Percentiles rank a stretch among this genome's conserved stretches.
Conservation (phyloP, 2,888 invertebrate genomes). For the Margaritifera margaritifera region DNA sequence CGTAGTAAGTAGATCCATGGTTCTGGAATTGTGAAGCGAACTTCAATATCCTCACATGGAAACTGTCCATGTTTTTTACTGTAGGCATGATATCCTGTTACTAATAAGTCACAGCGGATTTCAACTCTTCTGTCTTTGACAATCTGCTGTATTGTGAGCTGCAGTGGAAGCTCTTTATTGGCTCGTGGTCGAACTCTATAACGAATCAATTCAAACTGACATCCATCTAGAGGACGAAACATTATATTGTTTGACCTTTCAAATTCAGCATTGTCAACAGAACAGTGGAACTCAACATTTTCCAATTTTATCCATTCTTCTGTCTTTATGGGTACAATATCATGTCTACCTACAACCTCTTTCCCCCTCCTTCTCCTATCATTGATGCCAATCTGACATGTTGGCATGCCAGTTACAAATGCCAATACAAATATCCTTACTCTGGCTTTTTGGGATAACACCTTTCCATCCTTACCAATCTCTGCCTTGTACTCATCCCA, state of each 20-base stretch:
- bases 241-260: conserved; percentile 76
- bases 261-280: conserved; percentile 93
- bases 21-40: conserved; percentile 94
- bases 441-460: conserved; percentile 86
- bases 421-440: conserved; percentile 96
- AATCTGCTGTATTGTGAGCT: conserved; percentile 88
- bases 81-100: conserved; percentile 96
- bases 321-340: conserved; percentile 93
- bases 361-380: conserved; percentile 98
- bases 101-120: conserved; percentile 93
- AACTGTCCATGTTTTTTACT: conserved; percentile 93
- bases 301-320: conserved; percentile 99
- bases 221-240: conserved; percentile 92
- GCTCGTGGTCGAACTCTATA: conserved; percentile 86
- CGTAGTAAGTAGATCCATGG: conserved; percentile 99
- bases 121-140: conserved; percentile 82
- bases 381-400: conserved; percentile 96
- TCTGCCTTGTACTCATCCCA: conserved; percentile 71
- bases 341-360: conserved; percentile 98
- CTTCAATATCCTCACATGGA: conserved; percentile 85
- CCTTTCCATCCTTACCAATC: conserved; percentile 68
- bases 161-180: conserved; percentile 92
- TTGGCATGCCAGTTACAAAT: conserved; percentile 94
- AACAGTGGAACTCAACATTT: conserved; percentile 93
- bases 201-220: conserved; percentile 96